Conservation (phyloP, 2,888 invertebrate genomes). For the Sericinus montela region DNA sequence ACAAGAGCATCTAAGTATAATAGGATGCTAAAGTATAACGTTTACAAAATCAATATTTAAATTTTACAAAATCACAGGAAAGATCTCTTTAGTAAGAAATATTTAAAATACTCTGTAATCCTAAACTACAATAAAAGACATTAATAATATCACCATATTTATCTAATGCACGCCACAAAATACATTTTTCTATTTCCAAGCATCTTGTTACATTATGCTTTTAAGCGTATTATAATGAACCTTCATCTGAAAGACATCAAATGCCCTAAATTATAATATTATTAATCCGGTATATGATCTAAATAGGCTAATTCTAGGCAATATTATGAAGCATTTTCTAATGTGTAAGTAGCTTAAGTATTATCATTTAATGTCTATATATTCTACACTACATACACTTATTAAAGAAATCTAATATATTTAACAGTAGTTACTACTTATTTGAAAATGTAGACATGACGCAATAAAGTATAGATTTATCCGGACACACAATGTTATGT, state of each 20-base stretch:
- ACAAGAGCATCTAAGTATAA: conserved; percentile 60
- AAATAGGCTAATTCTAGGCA: conserved; percentile 59
- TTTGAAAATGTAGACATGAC: conserved; percentile 34
- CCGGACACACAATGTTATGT: conserved; percentile 31
- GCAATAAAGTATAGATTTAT: conserved; percentile 43
- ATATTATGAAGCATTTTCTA: conserved; percentile 43
- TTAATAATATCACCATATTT: conserved; percentile 60
- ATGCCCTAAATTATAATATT: conserved; percentile 1
- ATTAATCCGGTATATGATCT: conserved; percentile 21
- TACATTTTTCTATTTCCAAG: background rate
- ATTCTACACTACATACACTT: conserved; percentile 23
- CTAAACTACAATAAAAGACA: conserved; percentile 37
- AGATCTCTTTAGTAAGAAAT: conserved; percentile 56
- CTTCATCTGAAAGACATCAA: conserved; percentile 19
- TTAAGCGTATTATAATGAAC: conserved; percentile 15
- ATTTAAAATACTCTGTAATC: conserved; percentile 34
- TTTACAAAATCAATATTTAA: conserved; percentile 73
- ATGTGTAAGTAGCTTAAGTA: conserved; percentile 17
- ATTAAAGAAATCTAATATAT: conserved; percentile 48
- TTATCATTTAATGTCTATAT: background rate
- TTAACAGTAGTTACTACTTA: conserved; percentile 67
- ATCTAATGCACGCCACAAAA: conserved; percentile 28
- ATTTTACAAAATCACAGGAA: conserved; percentile 70
- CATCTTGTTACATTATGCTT: conserved; percentile 1
- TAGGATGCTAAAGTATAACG: conserved; percentile 62